These are phyloP conservation scores for Cataglyphis altisquamis DNA, from an alignment of 2,888 invertebrate genomes.

Conservation along the genomic window DNA sequence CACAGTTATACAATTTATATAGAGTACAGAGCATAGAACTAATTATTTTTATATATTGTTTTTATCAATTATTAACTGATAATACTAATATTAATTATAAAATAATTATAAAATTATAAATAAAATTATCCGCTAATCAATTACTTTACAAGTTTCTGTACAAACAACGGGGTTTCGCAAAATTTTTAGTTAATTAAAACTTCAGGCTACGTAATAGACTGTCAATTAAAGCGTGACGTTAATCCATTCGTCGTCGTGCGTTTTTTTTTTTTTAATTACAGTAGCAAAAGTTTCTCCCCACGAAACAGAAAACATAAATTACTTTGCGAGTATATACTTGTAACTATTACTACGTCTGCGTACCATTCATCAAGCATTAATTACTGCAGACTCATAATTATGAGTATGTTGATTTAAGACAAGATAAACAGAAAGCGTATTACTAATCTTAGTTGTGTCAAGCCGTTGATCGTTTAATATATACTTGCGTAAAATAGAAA, in stretches of 20 bases:
- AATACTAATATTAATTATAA: not conserved
- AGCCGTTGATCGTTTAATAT: not conserved
- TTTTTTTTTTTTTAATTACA: constrained; percentile 4
- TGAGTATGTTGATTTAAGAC: constrained; percentile 1
- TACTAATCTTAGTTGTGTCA: constrained; percentile 4
- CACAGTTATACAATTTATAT: not conserved
- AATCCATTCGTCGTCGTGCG: constrained; percentile 42
- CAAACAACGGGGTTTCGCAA: constrained; percentile 35
- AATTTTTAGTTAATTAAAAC: constrained; percentile 55
- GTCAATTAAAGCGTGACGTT: constrained; percentile 55
- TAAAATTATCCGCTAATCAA: constrained; percentile 20
- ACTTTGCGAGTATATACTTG: constrained; percentile 29
- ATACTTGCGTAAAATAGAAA: not conserved
- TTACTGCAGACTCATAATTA: constrained; percentile 36
- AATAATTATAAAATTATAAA: not conserved
- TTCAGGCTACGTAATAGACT: constrained; percentile 48
- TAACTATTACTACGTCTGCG: constrained; percentile 4
- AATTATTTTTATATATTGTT: constrained; percentile 4
- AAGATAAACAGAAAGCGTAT: constrained; percentile 27
- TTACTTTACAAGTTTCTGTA: constrained; percentile 20
- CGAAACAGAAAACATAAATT: constrained; percentile 47
- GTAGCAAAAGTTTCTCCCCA: constrained; percentile 19
- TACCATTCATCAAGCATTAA: constrained; percentile 34
- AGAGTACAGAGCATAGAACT: not conserved
- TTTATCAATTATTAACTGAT: constrained; percentile 26